These are phyloP conservation scores for Ia io DNA, from an alignment of 2,113 vertebrate genomes.

Conservation along the genomic window DNA sequence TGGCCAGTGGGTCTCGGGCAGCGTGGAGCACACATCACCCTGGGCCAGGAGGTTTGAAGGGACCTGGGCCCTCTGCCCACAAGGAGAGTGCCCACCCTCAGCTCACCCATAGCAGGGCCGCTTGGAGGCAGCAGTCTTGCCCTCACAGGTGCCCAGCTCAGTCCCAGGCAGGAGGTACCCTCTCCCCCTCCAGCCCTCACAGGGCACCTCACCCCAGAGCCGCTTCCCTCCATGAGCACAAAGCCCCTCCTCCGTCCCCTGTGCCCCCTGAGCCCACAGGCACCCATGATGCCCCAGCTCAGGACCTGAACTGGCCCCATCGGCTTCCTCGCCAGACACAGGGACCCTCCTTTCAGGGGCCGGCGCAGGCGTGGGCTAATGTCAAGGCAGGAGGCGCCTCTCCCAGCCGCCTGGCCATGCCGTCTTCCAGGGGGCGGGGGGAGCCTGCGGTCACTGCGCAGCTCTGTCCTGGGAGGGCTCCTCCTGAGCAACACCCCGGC, in stretches of 20 bases:
- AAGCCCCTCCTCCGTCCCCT: background rate
- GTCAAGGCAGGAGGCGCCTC: too few species aligned
- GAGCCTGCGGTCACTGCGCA: accelerated
- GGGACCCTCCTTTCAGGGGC: background rate
- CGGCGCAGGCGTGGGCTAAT: too few species aligned
- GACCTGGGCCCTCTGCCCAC: background rate
- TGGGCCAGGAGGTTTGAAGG: background rate
- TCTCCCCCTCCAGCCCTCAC: background rate
- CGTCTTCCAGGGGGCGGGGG: too few species aligned
- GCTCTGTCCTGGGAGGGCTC: background rate
- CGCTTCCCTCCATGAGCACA: background rate
- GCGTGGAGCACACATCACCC: background rate
- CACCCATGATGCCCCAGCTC: background rate
- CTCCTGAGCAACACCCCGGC: background rate
- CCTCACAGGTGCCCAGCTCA: background rate
- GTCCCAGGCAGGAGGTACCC: background rate
- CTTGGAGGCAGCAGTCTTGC: background rate
- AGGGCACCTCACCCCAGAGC: background rate
- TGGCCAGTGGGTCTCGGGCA: background rate
- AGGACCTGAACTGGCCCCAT: background rate
- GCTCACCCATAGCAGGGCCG: accelerated
- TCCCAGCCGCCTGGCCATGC: too few species aligned
- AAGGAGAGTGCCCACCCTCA: too few species aligned
- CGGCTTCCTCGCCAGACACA: background rate
- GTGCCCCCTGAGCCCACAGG: background rate